Evolutionary conservation across 2,113 vertebrate genomes (phyloP).

Genomic region (Sebastes fasciatus): DNA sequence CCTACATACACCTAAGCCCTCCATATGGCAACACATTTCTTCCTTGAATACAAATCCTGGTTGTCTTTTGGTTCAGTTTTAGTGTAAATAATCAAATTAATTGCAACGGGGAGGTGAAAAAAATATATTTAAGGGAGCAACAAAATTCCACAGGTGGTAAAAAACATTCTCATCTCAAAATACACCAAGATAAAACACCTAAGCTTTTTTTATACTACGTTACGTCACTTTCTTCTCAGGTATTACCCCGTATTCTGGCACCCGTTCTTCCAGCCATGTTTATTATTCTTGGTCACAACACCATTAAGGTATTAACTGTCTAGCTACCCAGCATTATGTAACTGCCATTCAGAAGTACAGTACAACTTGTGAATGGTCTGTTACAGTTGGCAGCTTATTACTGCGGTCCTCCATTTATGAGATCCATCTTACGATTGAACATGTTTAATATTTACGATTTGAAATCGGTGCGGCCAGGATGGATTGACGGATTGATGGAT

Average conservation of each 20-base stretch:
- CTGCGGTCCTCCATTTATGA: no score
- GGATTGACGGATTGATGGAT: no score
- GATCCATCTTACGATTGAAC: no score
- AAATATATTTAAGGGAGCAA: neutral
- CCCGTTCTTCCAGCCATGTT: neutral
- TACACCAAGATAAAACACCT: no score
- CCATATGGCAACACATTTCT: conserved; percentile 25
- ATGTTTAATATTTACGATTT: no score
- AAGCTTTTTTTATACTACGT: no score
- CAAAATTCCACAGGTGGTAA: no score
- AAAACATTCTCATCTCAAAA: no score
- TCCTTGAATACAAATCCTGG: neutral
- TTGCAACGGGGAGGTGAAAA: no score
- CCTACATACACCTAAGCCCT: conserved; percentile 31
- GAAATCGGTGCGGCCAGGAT: no score
- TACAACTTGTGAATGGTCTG: conserved; percentile 17
- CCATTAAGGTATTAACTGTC: conserved; percentile 19
- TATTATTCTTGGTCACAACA: neutral
- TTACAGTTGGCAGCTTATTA: conserved; percentile 11
- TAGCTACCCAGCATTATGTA: conserved; percentile 4
- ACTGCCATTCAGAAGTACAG: conserved; percentile 16
- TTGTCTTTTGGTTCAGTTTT: neutral
- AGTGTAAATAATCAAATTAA: neutral
- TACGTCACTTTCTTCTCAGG: neutral
- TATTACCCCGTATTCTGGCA: neutral